Base-by-base conservation (phyloP, 1,140 invertebrate species). In the Ceratitis capitata region DNA sequence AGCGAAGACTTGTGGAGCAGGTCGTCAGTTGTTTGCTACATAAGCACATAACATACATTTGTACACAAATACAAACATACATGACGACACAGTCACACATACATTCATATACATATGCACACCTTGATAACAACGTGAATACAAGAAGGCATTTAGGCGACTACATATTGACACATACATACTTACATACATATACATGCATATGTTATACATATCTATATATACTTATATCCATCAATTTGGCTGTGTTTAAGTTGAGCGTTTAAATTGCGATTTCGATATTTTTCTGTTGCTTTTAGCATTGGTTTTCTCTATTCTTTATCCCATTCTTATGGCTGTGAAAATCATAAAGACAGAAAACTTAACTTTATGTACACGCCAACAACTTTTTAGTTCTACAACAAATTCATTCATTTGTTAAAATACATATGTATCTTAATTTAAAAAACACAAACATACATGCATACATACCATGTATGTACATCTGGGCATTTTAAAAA, bases 191-290 rank as follows among this genome's bases (percentile, higher is more conserved):
- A 23, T n/a, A 56, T 23, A 23, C 14, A n/a, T 56, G 19, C 19
- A 53, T n/a, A 53, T 19, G n/a, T 23, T 2, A 56, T 56, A 56
- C n/a, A 23, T 78, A n/a, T n/a, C n/a, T n/a, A 56, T 23, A 23
- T 23, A n/a, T 56, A 6, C 19, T 19, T n/a, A 53, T 19, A 56
- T 56, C 19, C n/a, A 23, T 78, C 10, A 35, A 32, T 78, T 35
- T 47, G n/a, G 9, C 26, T 42, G 69, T 26, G 42, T 45, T 45
- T 78, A 47, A 23, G 23, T 19, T 78, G 42, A 78, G 69, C 26
- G 69, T 78, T 47, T 78, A 78, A 78, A 78, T 78, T 45, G 69
- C 69, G 69, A 78, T 78, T 42, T 78, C 45, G 6, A 78, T 78
- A 32, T 78, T 47, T 78, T 78, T 78, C 5, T 26, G 19, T 78